Base-by-base conservation (phyloP, 2,113 vertebrate genomes). In the Stictonetta naevosa region DNA sequence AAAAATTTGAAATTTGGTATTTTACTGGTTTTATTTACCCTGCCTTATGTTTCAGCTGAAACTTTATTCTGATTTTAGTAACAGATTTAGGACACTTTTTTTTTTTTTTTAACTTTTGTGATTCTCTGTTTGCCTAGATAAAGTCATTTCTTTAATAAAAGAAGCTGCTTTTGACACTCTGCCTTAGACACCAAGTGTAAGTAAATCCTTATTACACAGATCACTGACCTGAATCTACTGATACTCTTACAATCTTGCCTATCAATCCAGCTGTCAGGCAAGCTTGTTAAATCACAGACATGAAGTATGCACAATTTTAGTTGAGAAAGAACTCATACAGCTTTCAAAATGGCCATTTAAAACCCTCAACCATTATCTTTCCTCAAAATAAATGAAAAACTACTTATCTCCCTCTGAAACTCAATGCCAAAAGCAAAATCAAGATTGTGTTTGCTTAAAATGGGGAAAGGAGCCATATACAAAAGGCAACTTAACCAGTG, bases 171-270 rank as follows among this genome's bases (percentile, higher is more conserved):
- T 83, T 86, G 79, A 62, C 53, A 67, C 36, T 59, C 22, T 67
- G 46, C 69, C 84, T 79, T 0, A 72, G 66, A 84, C 25, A 93
- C 34, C 66, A 92, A 76, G 66, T 36, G 16, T 34, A 83, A 89
- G 64, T 83, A 93, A 93, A 96, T 94, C 88, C 84, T 89, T 77
- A 88, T 90, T 94, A 86, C 29, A 82, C 73, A 95, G 81, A 91
- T 91, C 91, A 91, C 63, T 79, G 82, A 91, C 93, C 92, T 84
- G 79, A 88, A 97, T 96, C 84, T 94, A 80, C 64, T 64, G 84
- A 91, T 86, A 91, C 78, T 95, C 85, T 83, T 85, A 82, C 50
- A 82, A 55, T 77, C 56, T 59, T 91, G 68, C 55, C 88, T 6
- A 1, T 92, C 72, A 95, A 82, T 88, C 68, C 83, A 83, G 63